Percentiles rank a stretch among this genome's conserved stretches.
Conservation (phyloP, 2,113 vertebrate species). For the Python bivittatus region DNA sequence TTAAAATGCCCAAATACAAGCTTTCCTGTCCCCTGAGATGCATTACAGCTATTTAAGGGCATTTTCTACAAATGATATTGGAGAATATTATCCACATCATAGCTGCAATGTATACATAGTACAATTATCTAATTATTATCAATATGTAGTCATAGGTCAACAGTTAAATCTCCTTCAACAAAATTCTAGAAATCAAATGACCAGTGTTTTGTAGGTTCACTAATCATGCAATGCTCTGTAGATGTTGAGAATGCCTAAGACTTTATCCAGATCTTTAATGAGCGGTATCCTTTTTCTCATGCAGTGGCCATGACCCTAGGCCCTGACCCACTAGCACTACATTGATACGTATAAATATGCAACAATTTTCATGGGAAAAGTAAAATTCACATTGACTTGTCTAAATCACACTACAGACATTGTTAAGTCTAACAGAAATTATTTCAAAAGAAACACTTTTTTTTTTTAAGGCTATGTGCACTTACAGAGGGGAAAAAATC, state of each 20-base stretch:
- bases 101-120: not conserved
- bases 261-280: not conserved
- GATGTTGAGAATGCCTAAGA: not conserved
- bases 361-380: not conserved
- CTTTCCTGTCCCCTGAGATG: constrained; percentile 30
- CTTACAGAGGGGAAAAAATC: not conserved
- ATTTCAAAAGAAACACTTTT: no score
- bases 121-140: not conserved
- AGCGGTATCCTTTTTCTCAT: not conserved
- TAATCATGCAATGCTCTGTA: not conserved
- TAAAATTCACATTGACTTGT: not conserved
- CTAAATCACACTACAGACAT: not conserved
- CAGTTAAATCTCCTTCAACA: not conserved
- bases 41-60: constrained; percentile 37
- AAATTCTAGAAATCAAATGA: not conserved
- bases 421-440: not conserved
- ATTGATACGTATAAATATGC: not conserved
- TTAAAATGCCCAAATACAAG: constrained; percentile 42
- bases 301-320: no score
- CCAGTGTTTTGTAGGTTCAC: no score
- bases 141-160: not conserved
- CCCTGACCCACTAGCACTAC: not conserved
- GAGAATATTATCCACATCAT: not conserved
- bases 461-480: not conserved
- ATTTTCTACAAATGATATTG: not conserved